These are phyloP conservation scores for Neodontobutis hainanensis DNA, from an alignment of 2,113 vertebrate species.

Conservation along the genomic window DNA sequence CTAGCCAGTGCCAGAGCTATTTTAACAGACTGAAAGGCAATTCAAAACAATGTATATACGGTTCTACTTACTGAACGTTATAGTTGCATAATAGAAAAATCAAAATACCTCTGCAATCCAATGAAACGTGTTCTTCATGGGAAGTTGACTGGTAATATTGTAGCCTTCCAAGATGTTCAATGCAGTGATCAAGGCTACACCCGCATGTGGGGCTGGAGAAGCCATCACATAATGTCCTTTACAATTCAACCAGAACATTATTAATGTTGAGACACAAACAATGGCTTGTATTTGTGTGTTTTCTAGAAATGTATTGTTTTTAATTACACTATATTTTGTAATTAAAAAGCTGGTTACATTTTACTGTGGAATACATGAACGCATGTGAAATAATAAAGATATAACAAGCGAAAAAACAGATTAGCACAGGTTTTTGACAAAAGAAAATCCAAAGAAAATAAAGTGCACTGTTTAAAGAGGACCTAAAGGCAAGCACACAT, in stretches of 20 bases:
- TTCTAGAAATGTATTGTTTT: neutral
- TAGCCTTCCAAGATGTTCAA: conserved; percentile 96
- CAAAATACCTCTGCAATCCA: conserved; percentile 90
- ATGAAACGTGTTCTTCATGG: conserved; percentile 84
- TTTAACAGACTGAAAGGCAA: conserved; percentile 85
- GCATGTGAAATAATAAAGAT: too few species aligned
- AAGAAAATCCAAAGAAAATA: too few species aligned
- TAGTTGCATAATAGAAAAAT: neutral
- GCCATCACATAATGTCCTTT: conserved; percentile 90
- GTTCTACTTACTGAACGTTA: neutral
- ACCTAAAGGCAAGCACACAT: neutral
- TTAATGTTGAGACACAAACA: neutral
- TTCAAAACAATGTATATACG: neutral
- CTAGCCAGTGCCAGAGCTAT: conserved; percentile 88
- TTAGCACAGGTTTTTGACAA: too few species aligned
- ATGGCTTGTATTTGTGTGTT: too few species aligned
- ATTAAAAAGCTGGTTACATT: too few species aligned
- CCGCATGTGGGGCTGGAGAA: conserved; percentile 89
- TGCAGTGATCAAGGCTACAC: conserved; percentile 88
- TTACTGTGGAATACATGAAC: too few species aligned
- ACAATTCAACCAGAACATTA: conserved; percentile 11
- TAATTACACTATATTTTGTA: too few species aligned
- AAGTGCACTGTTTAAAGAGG: too few species aligned
- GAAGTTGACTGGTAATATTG: conserved; percentile 86
- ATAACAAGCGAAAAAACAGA: too few species aligned